Percentiles rank a stretch among this genome's conserved stretches.
Evolutionary conservation across 1,140 invertebrate genomes (phyloP).

Genomic region (Drosophila murphyi): DNA sequence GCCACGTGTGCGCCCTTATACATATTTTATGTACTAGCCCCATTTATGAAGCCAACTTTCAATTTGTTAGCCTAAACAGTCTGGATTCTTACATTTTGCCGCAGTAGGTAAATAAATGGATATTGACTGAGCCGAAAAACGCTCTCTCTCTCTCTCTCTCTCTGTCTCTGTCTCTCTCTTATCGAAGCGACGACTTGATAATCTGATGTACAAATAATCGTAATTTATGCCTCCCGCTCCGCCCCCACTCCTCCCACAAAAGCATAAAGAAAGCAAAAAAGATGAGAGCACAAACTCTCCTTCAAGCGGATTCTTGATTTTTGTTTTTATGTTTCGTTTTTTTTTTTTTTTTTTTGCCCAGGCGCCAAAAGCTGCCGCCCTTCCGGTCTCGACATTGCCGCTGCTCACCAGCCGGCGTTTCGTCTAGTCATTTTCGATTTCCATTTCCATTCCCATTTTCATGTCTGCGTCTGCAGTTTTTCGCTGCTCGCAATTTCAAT

Average conservation of each 20-base stretch:
- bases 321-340: conserved; percentile 24
- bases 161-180: not conserved
- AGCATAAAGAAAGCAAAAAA: conserved; percentile 2
- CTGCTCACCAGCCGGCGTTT: conserved; percentile 18
- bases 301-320: conserved; percentile 13
- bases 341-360: conserved; percentile 26
- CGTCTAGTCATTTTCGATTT: conserved; percentile 61
- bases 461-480: conserved; percentile 54
- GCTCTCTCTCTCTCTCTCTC: not conserved
- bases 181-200: conserved; percentile 60
- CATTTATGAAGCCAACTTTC: conserved; percentile 37
- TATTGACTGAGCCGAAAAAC: conserved; percentile 23
- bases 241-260: conserved; percentile 9
- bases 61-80: conserved; percentile 5
- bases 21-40: conserved; percentile 41
- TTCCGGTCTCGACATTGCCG: conserved; percentile 57
- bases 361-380: conserved; percentile 68
- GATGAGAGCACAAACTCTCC: not conserved
- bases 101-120: conserved; percentile 6
- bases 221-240: conserved; percentile 71
- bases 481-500: conserved; percentile 74
- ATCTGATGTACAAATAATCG: conserved; percentile 70
- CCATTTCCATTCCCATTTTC: not conserved
- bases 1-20: conserved; percentile 27
- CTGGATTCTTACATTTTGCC: not conserved